A percentile compares a stretch with the other conserved stretches of the same genome.
These are phyloP conservation scores for Tipula vernalis DNA, from an alignment of 2,888 invertebrate genomes.

Conservation along the genomic window DNA sequence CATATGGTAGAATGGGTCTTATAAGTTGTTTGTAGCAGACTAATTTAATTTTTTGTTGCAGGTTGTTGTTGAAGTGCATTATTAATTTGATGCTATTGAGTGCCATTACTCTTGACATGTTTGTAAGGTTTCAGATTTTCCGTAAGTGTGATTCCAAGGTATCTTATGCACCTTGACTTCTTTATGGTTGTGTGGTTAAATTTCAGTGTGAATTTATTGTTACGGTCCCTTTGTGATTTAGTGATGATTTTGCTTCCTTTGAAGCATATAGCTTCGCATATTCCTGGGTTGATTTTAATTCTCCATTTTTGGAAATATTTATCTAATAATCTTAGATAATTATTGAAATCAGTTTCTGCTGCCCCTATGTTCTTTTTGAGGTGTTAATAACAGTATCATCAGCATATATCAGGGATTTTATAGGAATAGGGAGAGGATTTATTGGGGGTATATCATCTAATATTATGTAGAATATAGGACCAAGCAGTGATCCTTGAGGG, in stretches of 20 bases:
- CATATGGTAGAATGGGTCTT: too few species aligned
- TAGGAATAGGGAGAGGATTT: not conserved
- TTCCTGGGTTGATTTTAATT: too few species aligned
- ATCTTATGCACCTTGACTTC: not conserved
- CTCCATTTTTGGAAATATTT: too few species aligned
- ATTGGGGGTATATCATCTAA: not conserved
- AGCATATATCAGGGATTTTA: not conserved
- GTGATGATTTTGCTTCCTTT: not conserved
- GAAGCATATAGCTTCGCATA: not conserved
- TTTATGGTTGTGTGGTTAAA: not conserved
- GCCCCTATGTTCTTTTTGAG: too few species aligned
- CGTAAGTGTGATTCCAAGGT: not conserved
- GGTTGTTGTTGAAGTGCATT: too few species aligned
- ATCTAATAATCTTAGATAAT: too few species aligned
- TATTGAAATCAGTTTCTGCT: too few species aligned
- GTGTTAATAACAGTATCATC: not conserved
- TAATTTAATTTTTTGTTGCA: too few species aligned
- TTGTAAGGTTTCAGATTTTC: not conserved
- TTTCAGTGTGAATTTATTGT: not conserved
- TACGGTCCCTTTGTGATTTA: not conserved
- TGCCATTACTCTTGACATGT: too few species aligned
- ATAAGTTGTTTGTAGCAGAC: too few species aligned
- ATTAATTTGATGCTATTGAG: too few species aligned
- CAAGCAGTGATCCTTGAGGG: not conserved
- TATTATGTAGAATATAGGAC: not conserved